A percentile compares a stretch with the other conserved stretches of the same genome.
phyloP scores from a whole-genome alignment of 2,797 vertebrate species.

The Cynodonichthys magdalenae region DNA sequence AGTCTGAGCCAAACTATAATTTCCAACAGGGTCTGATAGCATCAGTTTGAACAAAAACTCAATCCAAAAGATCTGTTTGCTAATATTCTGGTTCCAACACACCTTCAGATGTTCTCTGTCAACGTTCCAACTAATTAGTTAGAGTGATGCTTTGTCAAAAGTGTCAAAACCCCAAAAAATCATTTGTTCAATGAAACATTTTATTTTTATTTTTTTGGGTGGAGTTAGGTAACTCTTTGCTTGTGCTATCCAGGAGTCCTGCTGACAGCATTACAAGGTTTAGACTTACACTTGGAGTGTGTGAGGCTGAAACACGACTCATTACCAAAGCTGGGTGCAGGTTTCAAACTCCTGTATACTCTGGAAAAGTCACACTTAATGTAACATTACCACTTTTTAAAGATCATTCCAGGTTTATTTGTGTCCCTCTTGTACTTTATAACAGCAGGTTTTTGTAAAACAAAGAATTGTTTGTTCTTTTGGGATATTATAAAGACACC shows the following conservation, averaged over 20 bases:
- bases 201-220: not conserved
- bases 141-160: not conserved
- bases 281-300: slow-evolving; percentile 17
- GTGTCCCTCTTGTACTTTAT: not conserved
- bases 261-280: not conserved
- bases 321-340: not conserved
- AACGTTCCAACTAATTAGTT: not conserved
- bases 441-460: not conserved
- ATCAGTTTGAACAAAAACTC: not conserved
- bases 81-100: not conserved
- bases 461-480: not conserved
- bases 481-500: not conserved
- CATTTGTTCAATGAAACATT: not conserved
- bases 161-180: not conserved
- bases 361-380: not conserved
- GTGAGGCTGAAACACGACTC: slow-evolving; percentile 6
- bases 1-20: not conserved
- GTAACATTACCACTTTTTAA: not conserved
- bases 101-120: not conserved
- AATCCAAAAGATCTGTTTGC: not conserved
- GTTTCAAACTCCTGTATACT: slow-evolving; percentile 1
- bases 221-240: not conserved
- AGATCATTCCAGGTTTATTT: not conserved
- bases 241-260: slow-evolving; percentile 2
- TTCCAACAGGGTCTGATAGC: not conserved